Conservation (phyloP, 1,140 invertebrate species). For the Habropoda laboriosa region DNA sequence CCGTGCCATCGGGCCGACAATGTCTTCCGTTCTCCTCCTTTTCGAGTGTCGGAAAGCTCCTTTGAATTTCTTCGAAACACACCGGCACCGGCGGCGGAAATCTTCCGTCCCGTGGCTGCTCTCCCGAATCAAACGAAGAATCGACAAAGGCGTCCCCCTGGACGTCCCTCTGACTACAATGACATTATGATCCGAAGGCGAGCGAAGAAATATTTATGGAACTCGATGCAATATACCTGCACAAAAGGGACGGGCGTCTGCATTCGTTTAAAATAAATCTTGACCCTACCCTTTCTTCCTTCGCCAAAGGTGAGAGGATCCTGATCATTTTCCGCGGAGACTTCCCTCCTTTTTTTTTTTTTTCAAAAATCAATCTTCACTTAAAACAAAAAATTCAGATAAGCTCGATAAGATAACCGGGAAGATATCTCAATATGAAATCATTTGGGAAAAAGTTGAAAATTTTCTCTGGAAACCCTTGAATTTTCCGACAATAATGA, state of each 20-base stretch:
- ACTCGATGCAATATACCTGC: constrained; percentile 14
- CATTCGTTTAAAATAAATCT: constrained; percentile 29
- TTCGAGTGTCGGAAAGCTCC: constrained; percentile 27
- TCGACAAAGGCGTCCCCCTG: background rate
- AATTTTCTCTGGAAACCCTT: too few relatives aligned
- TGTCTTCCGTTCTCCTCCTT: background rate
- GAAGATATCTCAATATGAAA: too few relatives aligned
- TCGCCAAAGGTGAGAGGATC: background rate
- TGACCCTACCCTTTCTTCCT: too few relatives aligned
- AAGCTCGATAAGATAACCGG: too few relatives aligned
- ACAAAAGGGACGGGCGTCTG: background rate
- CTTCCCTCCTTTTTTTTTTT: too few relatives aligned
- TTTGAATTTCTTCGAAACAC: constrained; percentile 58
- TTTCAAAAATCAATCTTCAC: too few relatives aligned
- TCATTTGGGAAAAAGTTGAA: too few relatives aligned
- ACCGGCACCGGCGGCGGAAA: background rate
- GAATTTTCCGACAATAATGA: too few relatives aligned
- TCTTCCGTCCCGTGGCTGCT: background rate
- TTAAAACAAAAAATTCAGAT: too few relatives aligned
- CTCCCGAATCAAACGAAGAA: constrained; percentile 19
- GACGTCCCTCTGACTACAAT: constrained; percentile 10
- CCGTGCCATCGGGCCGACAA: constrained; percentile 5
- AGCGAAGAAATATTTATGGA: constrained; percentile 36
- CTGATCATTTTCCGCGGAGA: background rate
- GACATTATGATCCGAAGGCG: constrained; percentile 22